Evolutionary conservation across 2,888 invertebrate species (phyloP).

Genomic region (Harmothoe impar): DNA sequence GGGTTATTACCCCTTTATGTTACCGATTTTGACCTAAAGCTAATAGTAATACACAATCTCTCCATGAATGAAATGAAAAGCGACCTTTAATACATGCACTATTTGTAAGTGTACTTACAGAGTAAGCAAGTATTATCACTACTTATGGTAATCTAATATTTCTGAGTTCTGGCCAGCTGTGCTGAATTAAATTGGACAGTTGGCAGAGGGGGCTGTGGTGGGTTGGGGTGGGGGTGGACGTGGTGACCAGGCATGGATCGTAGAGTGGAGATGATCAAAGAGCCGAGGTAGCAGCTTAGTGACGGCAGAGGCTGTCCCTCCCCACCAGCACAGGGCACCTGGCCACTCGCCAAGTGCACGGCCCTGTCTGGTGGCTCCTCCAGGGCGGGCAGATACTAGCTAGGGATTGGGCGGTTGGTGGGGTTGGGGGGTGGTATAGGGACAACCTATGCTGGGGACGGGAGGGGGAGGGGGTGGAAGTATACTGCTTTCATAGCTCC

Average conservation of each 20-base stretch:
- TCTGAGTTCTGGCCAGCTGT: background rate
- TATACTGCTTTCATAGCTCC: too few species aligned
- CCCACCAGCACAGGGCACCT: background rate
- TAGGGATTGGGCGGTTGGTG: background rate
- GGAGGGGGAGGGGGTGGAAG: too few species aligned
- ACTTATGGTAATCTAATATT: background rate
- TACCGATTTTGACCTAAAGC: too few species aligned
- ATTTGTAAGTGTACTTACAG: too few species aligned
- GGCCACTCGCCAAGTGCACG: conserved; percentile 1
- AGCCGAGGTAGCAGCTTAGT: conserved; percentile 28
- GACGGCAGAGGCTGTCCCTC: conserved; percentile 38
- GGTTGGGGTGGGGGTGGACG: background rate
- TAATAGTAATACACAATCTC: too few species aligned
- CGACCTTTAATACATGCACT: too few species aligned
- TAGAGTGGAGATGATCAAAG: conserved; percentile 43
- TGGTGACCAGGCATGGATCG: conserved; percentile 11
- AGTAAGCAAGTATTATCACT: too few species aligned
- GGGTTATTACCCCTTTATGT: too few species aligned
- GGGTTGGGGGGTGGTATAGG: background rate
- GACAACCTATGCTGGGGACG: background rate
- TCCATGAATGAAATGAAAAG: too few species aligned
- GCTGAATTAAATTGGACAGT: background rate
- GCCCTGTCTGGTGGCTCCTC: background rate
- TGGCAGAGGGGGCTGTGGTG: background rate
- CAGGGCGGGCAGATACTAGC: background rate